These are phyloP conservation scores for Donacobius atricapilla DNA, from an alignment of 2,113 vertebrate species.

Conservation along the genomic window DNA sequence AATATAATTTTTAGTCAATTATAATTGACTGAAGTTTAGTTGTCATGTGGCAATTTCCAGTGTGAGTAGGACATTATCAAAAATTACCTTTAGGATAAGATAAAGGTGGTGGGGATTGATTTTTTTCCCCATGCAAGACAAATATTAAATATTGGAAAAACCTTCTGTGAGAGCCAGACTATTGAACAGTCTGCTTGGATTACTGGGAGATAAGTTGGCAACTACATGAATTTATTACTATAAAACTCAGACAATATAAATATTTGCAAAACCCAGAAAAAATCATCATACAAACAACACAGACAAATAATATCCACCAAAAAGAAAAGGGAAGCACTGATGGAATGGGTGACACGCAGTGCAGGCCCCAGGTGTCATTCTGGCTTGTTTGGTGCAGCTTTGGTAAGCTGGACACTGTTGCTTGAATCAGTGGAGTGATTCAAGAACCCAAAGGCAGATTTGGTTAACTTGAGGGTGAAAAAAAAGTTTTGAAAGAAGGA, in stretches of 20 bases:
- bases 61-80: neutral
- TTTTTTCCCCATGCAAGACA: neutral
- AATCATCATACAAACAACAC: neutral
- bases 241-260: neutral
- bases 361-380: conserved; percentile 22
- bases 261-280: conserved; percentile 22
- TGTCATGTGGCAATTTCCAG: neutral
- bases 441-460: conserved; percentile 68
- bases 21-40: neutral
- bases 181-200: neutral
- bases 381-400: neutral
- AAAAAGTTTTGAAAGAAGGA: neutral
- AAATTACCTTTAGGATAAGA: neutral
- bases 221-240: neutral
- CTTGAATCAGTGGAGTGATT: conserved; percentile 75
- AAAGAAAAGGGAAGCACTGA: conserved; percentile 20
- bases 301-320: neutral
- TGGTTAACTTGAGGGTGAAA: neutral
- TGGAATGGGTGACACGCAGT: conserved; percentile 40
- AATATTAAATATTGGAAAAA: neutral
- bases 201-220: neutral
- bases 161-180: neutral
- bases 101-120: neutral
- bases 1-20: neutral
- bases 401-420: neutral